phyloP scores from a whole-genome alignment of 2,113 vertebrate species.

The Nerophis lumbriciformis region DNA sequence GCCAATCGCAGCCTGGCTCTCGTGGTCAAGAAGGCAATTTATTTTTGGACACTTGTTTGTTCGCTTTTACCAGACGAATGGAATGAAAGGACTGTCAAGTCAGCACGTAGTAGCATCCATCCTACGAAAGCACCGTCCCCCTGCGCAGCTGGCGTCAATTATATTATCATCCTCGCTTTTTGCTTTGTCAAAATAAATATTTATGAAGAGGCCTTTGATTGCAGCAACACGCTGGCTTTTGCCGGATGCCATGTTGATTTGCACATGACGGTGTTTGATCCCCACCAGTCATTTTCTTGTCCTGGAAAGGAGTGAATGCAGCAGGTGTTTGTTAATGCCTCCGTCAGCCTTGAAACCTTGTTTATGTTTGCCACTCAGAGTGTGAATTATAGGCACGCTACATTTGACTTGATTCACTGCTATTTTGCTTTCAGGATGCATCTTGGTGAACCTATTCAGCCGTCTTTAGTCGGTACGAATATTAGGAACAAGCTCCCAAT shows the following conservation, averaged over 20 bases:
- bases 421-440: no score
- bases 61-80: no score
- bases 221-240: slow-evolving; percentile 8
- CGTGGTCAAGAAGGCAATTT: slow-evolving; percentile 5
- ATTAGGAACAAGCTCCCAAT: no score
- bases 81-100: no score
- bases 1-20: slow-evolving; percentile 13
- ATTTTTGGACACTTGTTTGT: background rate
- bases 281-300: slow-evolving; percentile 1
- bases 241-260: slow-evolving; percentile 1
- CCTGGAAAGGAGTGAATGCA: background rate
- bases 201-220: slow-evolving; percentile 17
- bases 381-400: no score
- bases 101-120: background rate
- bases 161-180: background rate
- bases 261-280: background rate
- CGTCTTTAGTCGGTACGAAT: no score
- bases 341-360: background rate
- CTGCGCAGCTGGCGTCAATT: background rate
- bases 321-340: slow-evolving; percentile 3
- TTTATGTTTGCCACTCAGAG: no score
- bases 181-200: slow-evolving; percentile 12
- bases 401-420: no score
- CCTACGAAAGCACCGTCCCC: background rate
- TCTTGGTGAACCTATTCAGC: no score